These are phyloP conservation scores for Caenorhabditis becei DNA, from an alignment of 2,888 invertebrate genomes.

Conservation along the genomic window DNA sequence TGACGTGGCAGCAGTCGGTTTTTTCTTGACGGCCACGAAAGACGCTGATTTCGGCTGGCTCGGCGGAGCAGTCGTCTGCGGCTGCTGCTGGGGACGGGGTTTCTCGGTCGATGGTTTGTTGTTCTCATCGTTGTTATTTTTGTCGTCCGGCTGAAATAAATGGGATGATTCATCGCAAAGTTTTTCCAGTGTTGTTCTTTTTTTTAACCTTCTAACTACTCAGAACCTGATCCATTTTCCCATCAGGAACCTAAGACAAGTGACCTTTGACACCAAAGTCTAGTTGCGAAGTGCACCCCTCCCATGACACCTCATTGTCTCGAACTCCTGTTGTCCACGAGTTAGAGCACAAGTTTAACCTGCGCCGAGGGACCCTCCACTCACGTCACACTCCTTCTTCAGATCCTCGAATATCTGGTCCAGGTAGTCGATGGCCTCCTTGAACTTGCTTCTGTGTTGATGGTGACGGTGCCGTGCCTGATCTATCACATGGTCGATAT, in stretches of 20 bases:
- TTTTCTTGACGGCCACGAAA: constrained; percentile 40
- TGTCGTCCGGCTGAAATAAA: constrained; percentile 55
- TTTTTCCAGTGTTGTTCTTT: too few relatives aligned
- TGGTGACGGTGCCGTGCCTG: constrained; percentile 74
- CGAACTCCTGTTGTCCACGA: constrained; percentile 31
- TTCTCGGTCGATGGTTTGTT: constrained; percentile 37
- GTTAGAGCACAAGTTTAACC: not conserved
- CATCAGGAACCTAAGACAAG: not conserved
- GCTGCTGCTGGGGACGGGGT: constrained; percentile 11
- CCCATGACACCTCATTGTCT: constrained; percentile 36
- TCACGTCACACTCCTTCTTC: constrained; percentile 76
- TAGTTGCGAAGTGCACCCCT: constrained; percentile 14
- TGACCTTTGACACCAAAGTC: constrained; percentile 22
- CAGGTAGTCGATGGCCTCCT: constrained; percentile 81
- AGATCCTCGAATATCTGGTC: constrained; percentile 81
- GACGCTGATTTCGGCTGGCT: constrained; percentile 4
- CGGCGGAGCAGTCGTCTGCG: not conserved
- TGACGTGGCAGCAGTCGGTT: constrained; percentile 44
- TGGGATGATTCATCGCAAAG: not conserved
- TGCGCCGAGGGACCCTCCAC: constrained; percentile 5
- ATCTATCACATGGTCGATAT: constrained; percentile 80
- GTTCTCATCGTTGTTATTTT: constrained; percentile 59
- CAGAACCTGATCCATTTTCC: too few relatives aligned
- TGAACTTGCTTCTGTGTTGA: constrained; percentile 77
- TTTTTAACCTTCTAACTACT: too few relatives aligned